These are phyloP conservation scores for Deilephila elpenor DNA, from an alignment of 2,888 invertebrate genomes.

Conservation along the genomic window DNA sequence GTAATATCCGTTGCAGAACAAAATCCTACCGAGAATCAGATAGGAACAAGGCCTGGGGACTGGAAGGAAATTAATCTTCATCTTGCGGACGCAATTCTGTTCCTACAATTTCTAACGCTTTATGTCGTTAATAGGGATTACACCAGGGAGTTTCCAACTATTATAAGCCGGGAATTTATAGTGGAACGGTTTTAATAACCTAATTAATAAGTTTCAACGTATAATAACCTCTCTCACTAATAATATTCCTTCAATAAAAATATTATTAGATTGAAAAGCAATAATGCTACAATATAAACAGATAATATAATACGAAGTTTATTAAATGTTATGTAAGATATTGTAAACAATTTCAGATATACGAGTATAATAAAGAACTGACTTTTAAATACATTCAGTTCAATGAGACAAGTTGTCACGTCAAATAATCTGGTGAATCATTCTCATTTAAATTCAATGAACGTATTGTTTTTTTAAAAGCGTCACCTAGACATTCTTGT, in stretches of 20 bases:
- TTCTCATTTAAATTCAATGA: constrained; percentile 53
- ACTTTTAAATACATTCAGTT: constrained; percentile 20
- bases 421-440: constrained; percentile 52
- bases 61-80: constrained; percentile 61
- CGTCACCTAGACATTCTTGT: constrained; percentile 31
- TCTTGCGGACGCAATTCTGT: constrained; percentile 40
- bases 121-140: not conserved
- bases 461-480: constrained; percentile 52
- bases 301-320: not conserved
- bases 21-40: constrained; percentile 1
- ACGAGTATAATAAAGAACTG: no score
- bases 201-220: not conserved
- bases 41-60: constrained; percentile 25
- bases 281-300: not conserved
- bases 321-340: no score
- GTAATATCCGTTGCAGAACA: not conserved
- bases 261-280: not conserved
- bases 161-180: not conserved
- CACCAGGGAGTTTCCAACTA: not conserved
- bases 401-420: constrained; percentile 40
- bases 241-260: no score
- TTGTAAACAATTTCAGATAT: no score
- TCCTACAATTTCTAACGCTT: constrained; percentile 32
- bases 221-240: not conserved
- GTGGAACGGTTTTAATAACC: not conserved